These are phyloP conservation scores for Simalia tracyae DNA, from an alignment of 2,797 vertebrate genomes.

Conservation along the genomic window DNA sequence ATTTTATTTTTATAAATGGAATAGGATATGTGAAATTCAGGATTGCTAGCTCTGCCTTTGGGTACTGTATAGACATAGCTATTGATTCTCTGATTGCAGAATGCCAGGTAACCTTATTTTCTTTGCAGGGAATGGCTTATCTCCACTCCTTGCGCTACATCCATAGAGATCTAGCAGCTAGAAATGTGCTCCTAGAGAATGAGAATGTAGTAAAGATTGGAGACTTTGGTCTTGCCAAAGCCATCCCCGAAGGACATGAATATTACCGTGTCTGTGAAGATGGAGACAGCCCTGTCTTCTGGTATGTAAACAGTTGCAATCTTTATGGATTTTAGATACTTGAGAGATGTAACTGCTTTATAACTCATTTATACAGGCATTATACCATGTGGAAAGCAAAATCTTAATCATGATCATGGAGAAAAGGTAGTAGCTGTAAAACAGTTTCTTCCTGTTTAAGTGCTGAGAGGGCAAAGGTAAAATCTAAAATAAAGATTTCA, in stretches of 20 bases:
- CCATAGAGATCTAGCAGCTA: slow-evolving; percentile 89
- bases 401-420: not conserved
- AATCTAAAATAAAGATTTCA: not conserved
- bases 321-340: not conserved
- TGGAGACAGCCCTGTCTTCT: slow-evolving; percentile 92
- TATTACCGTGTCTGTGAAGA: slow-evolving; percentile 89
- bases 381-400: not conserved
- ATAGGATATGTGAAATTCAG: not conserved
- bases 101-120: not conserved
- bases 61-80: not conserved
- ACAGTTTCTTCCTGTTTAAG: not conserved
- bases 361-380: not conserved
- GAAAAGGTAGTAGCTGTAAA: not conserved
- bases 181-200: slow-evolving; percentile 90
- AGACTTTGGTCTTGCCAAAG: slow-evolving; percentile 91
- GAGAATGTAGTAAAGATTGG: slow-evolving; percentile 89
- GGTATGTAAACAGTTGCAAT: slow-evolving; percentile 71
- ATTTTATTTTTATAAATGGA: not conserved
- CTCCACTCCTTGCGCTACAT: slow-evolving; percentile 86
- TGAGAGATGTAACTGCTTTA: not conserved
- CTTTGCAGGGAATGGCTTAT: slow-evolving; percentile 89
- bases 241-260: slow-evolving; percentile 85
- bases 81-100: not conserved
- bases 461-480: not conserved
- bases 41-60: not conserved